Evolutionary conservation across 2,888 invertebrate genomes (phyloP).

Genomic region (Ormyrus rosae): DNA sequence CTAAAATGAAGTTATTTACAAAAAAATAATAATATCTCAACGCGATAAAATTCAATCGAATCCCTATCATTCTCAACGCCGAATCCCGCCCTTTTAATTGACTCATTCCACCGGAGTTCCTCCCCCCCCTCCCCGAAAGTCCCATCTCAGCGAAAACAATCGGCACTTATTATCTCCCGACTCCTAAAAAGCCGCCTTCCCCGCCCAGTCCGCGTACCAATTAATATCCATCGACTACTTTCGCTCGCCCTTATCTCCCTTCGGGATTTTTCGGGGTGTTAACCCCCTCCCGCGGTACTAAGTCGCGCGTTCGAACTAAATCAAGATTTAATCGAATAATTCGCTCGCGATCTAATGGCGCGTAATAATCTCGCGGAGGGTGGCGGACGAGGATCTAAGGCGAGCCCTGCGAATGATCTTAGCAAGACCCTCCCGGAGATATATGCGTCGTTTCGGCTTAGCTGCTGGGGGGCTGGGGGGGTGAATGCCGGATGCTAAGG

Average conservation of each 20-base stretch:
- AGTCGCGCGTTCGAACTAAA: conserved; percentile 57
- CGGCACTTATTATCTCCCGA: too few relatives aligned
- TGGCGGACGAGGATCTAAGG: conserved; percentile 30
- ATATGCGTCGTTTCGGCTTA: background rate
- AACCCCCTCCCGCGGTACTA: background rate
- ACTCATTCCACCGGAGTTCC: too few relatives aligned
- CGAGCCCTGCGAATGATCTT: background rate
- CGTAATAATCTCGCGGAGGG: conserved; percentile 61
- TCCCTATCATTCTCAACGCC: too few relatives aligned
- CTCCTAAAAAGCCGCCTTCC: background rate
- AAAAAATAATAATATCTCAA: too few relatives aligned
- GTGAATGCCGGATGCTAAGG: background rate
- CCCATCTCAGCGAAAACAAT: too few relatives aligned
- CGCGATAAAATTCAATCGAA: too few relatives aligned
- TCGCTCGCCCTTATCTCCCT: conserved; percentile 12
- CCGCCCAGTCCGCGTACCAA: background rate
- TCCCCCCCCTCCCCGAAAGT: too few relatives aligned
- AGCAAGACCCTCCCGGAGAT: background rate
- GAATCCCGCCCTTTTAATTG: too few relatives aligned
- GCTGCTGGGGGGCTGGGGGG: background rate
- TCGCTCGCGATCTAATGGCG: conserved; percentile 63
- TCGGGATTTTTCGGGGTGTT: conserved; percentile 3
- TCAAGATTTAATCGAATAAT: conserved; percentile 69
- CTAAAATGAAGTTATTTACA: too few relatives aligned
- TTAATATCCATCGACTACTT: background rate